phyloP scores from a whole-genome alignment of 2,888 invertebrate genomes.

The Thysanoteuthis rhombus region DNA sequence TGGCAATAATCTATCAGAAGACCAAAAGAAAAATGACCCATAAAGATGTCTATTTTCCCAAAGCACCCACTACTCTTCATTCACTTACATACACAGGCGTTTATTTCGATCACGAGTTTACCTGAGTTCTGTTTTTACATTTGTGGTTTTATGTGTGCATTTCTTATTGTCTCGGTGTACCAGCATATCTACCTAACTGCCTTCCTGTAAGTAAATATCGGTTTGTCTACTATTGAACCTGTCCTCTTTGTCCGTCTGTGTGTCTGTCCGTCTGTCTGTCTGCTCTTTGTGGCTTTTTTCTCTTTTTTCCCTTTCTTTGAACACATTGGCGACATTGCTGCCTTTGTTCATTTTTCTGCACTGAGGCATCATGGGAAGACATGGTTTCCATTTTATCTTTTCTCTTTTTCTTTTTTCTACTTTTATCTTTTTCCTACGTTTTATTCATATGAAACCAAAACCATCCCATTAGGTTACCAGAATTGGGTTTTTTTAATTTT shows the following conservation, averaged over 20 bases:
- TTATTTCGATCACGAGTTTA: too few relatives aligned
- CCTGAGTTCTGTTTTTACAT: too few relatives aligned
- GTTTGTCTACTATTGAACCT: neutral
- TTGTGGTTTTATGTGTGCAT: too few relatives aligned
- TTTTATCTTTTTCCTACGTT: neutral
- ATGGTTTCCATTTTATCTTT: neutral
- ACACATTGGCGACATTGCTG: neutral
- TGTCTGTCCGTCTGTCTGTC: neutral
- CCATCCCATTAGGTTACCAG: neutral
- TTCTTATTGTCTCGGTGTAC: too few relatives aligned
- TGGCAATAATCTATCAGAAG: too few relatives aligned
- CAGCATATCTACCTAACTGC: too few relatives aligned
- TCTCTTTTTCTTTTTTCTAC: neutral
- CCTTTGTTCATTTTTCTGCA: too few relatives aligned
- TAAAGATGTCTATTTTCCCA: too few relatives aligned
- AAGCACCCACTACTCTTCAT: too few relatives aligned
- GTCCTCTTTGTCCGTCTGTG: neutral
- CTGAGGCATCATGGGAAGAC: neutral
- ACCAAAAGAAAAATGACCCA: too few relatives aligned
- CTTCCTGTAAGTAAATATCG: neutral
- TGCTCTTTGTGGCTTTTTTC: neutral
- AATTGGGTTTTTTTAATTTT: neutral
- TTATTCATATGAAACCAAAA: neutral
- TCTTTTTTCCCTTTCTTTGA: neutral
- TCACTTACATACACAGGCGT: too few relatives aligned